Base-by-base conservation (phyloP, 2,888 invertebrate genomes). In the Magallana nippona region DNA sequence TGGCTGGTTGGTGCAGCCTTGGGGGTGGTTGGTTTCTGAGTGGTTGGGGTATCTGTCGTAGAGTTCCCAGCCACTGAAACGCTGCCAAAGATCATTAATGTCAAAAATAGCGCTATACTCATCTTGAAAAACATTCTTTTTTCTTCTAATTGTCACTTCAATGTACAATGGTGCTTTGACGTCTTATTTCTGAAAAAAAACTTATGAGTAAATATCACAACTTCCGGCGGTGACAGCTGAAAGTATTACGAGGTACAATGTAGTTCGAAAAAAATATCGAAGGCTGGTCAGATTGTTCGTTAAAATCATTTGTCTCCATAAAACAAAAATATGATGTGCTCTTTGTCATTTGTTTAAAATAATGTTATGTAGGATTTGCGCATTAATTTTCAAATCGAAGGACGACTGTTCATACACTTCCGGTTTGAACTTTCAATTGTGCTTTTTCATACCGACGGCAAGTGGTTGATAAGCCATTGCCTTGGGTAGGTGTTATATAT, bases 381-480 rank as follows among this genome's bases (percentile, higher is more conserved):
- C 10, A 71, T 0, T 22, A 71, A 71, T 71, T 27, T 71, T 71
- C 32, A 44, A 44, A 8, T 22, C 15, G 13, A 71, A 13, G 22
- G 27, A 15, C 22, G 13, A 27, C 19, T 19, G n/a, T n/a, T 60
- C 60, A 27, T 71, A 5, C 71, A 71, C 71, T 71, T 71, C 71
- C 71, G 71, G 71, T 71, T 71, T 32, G 15, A 71, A 71, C 71
- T 71, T 71, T 71, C 71, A 71, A 71, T 71, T 71, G 71, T 71
- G 71, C 71, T 71, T 13, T 71, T 71, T 71, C 71, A 71, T 71
- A 71, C 22, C 71, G 71, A 71, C 71, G 71, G 27, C 71, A 71
- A 71, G 71, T 71, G 71, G 71, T 71, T 71, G 71, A 71, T 71
- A 71, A 22, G 27, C 71, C 71, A 71, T 71, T 71, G 71, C 71